Percentiles rank a stretch among this genome's conserved stretches.
phyloP scores from a whole-genome alignment of 2,797 vertebrate genomes.

The Diceros bicornis region DNA sequence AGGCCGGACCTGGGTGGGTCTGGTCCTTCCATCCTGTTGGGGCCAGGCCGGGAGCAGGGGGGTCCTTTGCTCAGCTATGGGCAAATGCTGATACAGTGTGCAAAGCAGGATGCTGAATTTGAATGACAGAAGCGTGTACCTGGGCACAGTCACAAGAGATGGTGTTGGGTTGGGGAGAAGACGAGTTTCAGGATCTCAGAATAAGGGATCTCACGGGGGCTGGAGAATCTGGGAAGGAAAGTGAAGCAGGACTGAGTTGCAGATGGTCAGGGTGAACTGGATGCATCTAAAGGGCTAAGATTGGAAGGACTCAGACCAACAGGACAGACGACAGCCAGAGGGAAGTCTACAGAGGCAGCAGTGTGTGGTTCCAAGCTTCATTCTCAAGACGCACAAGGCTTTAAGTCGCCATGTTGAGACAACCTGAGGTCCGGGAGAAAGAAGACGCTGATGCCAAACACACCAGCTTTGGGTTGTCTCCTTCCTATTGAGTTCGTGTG shows the following conservation, averaged over 20 bases:
- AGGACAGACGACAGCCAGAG: background rate
- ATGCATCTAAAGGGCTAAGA: fast-evolving
- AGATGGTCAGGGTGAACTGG: background rate
- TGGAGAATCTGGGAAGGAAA: background rate
- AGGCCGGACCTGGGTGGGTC: background rate
- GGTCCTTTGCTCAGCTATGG: background rate
- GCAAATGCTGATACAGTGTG: background rate
- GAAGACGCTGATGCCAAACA: too few relatives aligned
- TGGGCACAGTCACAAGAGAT: background rate
- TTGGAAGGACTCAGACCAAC: background rate
- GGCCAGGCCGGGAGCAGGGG: background rate
- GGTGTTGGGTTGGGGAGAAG: fast-evolving
- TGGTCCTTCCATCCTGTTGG: fast-evolving
- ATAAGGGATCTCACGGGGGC: fast-evolving
- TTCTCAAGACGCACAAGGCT: background rate
- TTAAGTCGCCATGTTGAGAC: fast-evolving
- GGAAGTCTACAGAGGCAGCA: background rate
- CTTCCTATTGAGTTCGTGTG: fast-evolving
- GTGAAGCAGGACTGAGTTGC: fast-evolving
- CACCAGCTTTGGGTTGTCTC: fast-evolving
- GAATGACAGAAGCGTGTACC: fast-evolving
- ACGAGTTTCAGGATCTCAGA: background rate
- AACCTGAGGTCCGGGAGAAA: background rate
- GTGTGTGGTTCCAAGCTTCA: background rate
- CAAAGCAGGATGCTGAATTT: background rate